A percentile compares a stretch with the other conserved stretches of the same genome.
Evolutionary conservation across 1,140 invertebrate species (phyloP).

Genomic region (Polypedilum vanderplanki): DNA sequence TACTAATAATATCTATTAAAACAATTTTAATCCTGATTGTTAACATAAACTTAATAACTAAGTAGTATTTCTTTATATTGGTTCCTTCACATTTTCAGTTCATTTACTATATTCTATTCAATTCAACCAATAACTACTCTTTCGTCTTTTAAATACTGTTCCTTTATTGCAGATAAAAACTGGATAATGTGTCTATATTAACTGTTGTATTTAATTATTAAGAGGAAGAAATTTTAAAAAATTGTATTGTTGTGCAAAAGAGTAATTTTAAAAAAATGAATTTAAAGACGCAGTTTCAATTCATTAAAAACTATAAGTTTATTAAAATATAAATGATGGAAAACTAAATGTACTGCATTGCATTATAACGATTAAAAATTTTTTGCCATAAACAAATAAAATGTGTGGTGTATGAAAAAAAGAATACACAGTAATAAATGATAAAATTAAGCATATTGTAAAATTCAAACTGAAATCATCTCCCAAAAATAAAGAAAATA

Average conservation of each 20-base stretch:
- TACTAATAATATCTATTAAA: too few species aligned
- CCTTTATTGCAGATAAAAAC: not conserved
- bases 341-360: slow-evolving; percentile 12
- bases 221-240: not conserved
- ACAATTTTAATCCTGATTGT: too few species aligned
- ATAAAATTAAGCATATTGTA: not conserved
- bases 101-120: too few species aligned
- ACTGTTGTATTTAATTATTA: slow-evolving; percentile 21
- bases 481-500: slow-evolving; percentile 13
- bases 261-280: not conserved
- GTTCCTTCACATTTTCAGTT: too few species aligned
- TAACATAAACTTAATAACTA: too few species aligned
- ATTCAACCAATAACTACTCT: too few species aligned
- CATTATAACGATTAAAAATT: not conserved
- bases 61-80: too few species aligned
- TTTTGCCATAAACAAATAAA: not conserved
- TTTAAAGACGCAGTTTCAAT: slow-evolving; percentile 21
- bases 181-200: slow-evolving; percentile 18
- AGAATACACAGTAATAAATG: too few species aligned
- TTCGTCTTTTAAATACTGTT: not conserved
- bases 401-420: not conserved
- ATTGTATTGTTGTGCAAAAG: slow-evolving; percentile 19
- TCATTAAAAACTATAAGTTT: slow-evolving; percentile 3
- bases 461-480: not conserved
- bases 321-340: not conserved